Conservation (phyloP, 2,888 invertebrate species). For the Trypoxylon attenuatum region DNA sequence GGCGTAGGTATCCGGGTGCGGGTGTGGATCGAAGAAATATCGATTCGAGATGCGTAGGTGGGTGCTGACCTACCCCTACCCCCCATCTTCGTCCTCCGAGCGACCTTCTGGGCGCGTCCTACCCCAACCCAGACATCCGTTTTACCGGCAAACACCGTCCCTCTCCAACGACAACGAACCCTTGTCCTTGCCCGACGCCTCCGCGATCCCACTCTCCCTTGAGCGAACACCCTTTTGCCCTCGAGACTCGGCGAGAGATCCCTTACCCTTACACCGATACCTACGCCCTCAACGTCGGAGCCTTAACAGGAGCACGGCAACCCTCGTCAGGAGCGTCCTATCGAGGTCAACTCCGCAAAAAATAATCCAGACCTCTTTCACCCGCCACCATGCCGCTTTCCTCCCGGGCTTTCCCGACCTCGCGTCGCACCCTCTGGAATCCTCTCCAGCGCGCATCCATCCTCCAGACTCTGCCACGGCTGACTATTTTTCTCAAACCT, state of each 20-base stretch:
- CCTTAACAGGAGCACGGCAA: conserved; percentile 29
- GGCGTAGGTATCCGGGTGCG: conserved; percentile 20
- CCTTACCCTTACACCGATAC: neutral
- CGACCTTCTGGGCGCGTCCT: conserved; percentile 69
- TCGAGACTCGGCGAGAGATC: neutral
- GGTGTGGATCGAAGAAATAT: conserved; percentile 48
- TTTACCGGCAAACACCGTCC: conserved; percentile 56
- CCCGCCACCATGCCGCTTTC: neutral
- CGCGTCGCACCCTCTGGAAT: neutral
- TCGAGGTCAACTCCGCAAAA: conserved; percentile 53
- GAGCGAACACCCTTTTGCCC: conserved; percentile 11
- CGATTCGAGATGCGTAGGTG: conserved; percentile 64
- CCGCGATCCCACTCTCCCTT: neutral
- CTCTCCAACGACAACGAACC: conserved; percentile 28
- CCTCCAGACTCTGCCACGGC: neutral
- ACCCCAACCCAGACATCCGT: conserved; percentile 67
- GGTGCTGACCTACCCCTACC: conserved; percentile 72
- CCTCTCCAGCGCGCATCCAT: neutral
- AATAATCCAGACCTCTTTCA: conserved; percentile 33
- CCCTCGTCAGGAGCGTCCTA: conserved; percentile 55
- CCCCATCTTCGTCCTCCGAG: conserved; percentile 57
- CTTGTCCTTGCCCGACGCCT: conserved; percentile 13
- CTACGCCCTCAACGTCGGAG: conserved; percentile 15
- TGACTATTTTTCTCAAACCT: neutral
- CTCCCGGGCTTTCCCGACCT: neutral